Evolutionary conservation across 2,888 invertebrate genomes (phyloP), one percentile per base, ranked within the genome.

Genomic region (Lepidochitona cinerea): DNA sequence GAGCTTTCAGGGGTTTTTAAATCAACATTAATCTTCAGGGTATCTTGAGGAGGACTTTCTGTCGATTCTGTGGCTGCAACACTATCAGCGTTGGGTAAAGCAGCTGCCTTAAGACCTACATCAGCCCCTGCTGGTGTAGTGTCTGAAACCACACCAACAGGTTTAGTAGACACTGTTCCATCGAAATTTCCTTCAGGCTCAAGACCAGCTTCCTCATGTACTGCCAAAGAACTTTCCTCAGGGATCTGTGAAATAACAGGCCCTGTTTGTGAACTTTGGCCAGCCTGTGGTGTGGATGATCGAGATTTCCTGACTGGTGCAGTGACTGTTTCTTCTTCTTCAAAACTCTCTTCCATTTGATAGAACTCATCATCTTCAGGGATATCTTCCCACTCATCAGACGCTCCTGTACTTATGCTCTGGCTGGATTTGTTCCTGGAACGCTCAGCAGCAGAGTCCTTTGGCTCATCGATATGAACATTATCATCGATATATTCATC

Each of bases 301-400:
- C n/a, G n/a, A n/a, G n/a, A n/a, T n/a, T n/a, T n/a, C n/a, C n/a
- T n/a, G n/a, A n/a, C n/a, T n/a, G n/a, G n/a, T n/a, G n/a, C n/a
- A n/a, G n/a, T n/a, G n/a, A n/a, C n/a, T n/a, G n/a, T n/a, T 26
- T 3, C 59, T 4, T 59, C 59, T 9, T 59, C 59, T 32, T 32
- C 59, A 59, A 59, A 59, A 26, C 59, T 59, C 4, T 59, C 59
- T 14, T 59, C 59, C 59, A 59, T 4, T 1, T 32, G 29, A 29
- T 59, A 59, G 26, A 59, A 59, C 59, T 59, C 59, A 3, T 59
- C 59, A 59, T 59, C 59, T 29, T 59, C 59, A 7, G 59, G 59
- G 23, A 59, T 59, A 59, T 59, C 59, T 32, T 59, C 59, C 59
- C 59, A 59, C 59, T 59, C 59, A 26, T 59, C 59, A 4, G 59